These are phyloP conservation scores for Ctenopoma kingsleyae DNA, from an alignment of 2,797 vertebrate species.

Conservation along the genomic window DNA sequence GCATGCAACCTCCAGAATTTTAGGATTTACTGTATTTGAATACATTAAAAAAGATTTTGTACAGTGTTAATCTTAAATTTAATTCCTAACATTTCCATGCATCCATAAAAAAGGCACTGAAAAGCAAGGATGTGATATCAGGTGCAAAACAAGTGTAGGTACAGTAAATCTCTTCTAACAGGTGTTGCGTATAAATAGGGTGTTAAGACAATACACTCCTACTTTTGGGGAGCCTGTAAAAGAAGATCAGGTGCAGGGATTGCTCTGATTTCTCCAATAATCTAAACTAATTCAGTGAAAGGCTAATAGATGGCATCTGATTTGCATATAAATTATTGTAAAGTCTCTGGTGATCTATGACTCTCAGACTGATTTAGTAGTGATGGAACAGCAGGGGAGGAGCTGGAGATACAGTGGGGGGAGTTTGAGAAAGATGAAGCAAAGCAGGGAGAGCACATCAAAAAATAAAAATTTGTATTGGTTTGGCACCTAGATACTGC, in stretches of 20 bases:
- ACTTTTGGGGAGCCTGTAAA: slow-evolving; percentile 38
- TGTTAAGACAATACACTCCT: slow-evolving; percentile 48
- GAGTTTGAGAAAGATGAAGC: slow-evolving; percentile 6
- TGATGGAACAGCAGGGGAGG: slow-evolving; percentile 49
- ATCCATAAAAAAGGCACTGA: slow-evolving; percentile 43
- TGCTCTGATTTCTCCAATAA: slow-evolving; percentile 76
- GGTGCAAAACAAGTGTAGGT: slow-evolving; percentile 32
- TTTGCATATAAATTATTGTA: slow-evolving; percentile 86
- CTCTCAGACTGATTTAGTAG: slow-evolving; percentile 69
- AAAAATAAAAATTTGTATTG: background rate
- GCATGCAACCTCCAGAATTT: background rate
- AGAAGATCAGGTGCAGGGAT: slow-evolving; percentile 72
- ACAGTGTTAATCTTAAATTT: slow-evolving; percentile 13
- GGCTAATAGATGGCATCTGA: slow-evolving; percentile 86
- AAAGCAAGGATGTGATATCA: slow-evolving; percentile 24
- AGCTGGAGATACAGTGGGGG: slow-evolving; percentile 33
- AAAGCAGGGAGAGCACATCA: slow-evolving; percentile 9
- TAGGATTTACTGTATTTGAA: background rate
- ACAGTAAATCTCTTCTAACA: slow-evolving; percentile 59
- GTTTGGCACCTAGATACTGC: slow-evolving; percentile 16
- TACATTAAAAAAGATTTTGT: slow-evolving; percentile 1
- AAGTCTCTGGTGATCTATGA: slow-evolving; percentile 81
- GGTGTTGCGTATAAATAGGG: slow-evolving; percentile 41
- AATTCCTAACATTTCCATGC: slow-evolving; percentile 36
- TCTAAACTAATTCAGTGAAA: slow-evolving; percentile 80